These are phyloP conservation scores for Pheosia tremula DNA, from an alignment of 2,888 invertebrate species.

Conservation along the genomic window DNA sequence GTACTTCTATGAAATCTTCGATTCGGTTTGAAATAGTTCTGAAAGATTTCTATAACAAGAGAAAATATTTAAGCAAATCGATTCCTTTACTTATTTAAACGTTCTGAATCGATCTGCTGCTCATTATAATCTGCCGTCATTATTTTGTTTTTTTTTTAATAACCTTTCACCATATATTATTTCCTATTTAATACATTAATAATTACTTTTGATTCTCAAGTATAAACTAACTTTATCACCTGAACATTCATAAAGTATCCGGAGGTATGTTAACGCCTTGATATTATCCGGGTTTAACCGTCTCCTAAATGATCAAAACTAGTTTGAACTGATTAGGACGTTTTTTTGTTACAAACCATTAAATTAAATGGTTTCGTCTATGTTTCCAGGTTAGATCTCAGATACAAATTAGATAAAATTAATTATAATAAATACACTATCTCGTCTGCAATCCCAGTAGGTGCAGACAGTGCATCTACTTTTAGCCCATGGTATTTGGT, in stretches of 20 bases:
- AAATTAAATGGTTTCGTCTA: background rate
- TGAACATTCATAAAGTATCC: background rate
- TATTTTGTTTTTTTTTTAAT: no score
- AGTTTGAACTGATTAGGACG: constrained; percentile 33
- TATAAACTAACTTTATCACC: constrained; percentile 1
- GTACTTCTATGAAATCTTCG: no score
- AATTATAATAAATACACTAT: background rate
- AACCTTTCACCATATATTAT: background rate
- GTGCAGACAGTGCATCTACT: no score
- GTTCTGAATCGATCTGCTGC: no score
- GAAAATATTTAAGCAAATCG: no score
- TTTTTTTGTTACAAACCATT: constrained; percentile 12
- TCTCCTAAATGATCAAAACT: constrained; percentile 40
- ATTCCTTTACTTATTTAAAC: no score
- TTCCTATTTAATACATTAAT: background rate
- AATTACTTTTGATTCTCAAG: background rate
- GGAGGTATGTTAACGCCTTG: constrained; percentile 1
- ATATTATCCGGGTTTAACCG: constrained; percentile 17
- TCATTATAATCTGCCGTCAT: no score
- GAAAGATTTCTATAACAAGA: no score
- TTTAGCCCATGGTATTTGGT: no score
- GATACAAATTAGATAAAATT: background rate
- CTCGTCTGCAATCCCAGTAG: no score
- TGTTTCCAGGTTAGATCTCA: background rate
- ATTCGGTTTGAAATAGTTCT: no score